Conservation (phyloP, 2,888 invertebrate species). For the Zygothrica quintamaculata region DNA sequence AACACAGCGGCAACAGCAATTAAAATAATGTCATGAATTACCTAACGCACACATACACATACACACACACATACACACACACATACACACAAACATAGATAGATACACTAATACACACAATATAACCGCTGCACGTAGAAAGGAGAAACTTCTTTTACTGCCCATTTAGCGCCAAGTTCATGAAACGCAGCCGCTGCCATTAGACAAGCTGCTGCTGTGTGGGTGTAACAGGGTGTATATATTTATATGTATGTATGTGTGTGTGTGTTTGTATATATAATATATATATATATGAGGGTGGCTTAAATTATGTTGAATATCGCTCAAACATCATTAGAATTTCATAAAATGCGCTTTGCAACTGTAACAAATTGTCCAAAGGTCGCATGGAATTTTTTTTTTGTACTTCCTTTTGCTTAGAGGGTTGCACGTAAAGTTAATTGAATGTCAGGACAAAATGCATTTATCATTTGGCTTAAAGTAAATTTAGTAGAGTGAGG, state of each 20-base stretch:
- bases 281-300: neutral
- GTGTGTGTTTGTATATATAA: neutral
- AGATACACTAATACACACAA: no score
- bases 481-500: neutral
- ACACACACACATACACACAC: conserved; percentile 9
- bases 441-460: conserved; percentile 73
- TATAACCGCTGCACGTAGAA: conserved; percentile 35
- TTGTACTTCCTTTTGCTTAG: no score
- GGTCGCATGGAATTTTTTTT: conserved; percentile 27
- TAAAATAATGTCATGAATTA: conserved; percentile 79
- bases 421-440: conserved; percentile 57
- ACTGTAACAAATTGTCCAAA: conserved; percentile 56
- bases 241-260: neutral
- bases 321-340: conserved; percentile 72
- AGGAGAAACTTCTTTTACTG: conserved; percentile 63
- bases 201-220: conserved; percentile 27
- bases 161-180: conserved; percentile 61
- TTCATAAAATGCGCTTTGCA: conserved; percentile 67
- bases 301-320: conserved; percentile 59
- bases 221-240: neutral
- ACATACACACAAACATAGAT: conserved; percentile 11
- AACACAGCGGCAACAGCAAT: conserved; percentile 65
- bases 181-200: conserved; percentile 65
- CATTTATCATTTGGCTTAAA: conserved; percentile 68
- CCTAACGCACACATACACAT: conserved; percentile 43